Conservation (phyloP, 2,888 invertebrate species). For the Adela reaumurella region DNA sequence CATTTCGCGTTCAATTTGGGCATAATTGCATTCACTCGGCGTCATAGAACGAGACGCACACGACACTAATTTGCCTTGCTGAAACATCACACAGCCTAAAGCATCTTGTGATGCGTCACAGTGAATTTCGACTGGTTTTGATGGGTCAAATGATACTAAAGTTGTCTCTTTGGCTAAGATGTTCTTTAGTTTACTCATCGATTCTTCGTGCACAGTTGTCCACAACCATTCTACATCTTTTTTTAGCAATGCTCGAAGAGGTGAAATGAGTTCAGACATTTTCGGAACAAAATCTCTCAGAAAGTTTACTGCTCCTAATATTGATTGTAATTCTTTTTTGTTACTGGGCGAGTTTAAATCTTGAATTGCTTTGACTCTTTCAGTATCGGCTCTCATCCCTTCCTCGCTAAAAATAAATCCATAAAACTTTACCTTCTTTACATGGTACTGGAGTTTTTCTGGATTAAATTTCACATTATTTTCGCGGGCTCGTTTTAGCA, state of each 20-base stretch:
- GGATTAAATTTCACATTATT: conserved; percentile 9
- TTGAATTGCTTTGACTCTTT: conserved; percentile 4
- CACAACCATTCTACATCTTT: too few relatives aligned
- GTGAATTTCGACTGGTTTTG: conserved; percentile 5
- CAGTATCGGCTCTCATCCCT: conserved; percentile 6
- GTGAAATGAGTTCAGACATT: conserved; percentile 9
- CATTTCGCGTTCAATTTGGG: conserved; percentile 16
- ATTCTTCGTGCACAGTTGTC: too few relatives aligned
- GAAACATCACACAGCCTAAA: conserved; percentile 8
- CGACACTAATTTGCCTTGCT: conserved; percentile 6
- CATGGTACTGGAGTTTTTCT: conserved; percentile 9
- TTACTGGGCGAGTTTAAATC: conserved; percentile 4
- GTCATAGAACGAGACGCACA: not conserved
- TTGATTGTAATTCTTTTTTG: conserved; percentile 3
- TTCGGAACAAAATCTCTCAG: conserved; percentile 12
- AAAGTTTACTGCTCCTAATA: conserved; percentile 12
- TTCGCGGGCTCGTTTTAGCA: conserved; percentile 8
- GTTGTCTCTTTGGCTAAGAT: conserved; percentile 3
- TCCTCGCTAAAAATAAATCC: conserved; percentile 6
- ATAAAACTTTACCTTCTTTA: conserved; percentile 9
- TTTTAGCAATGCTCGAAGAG: conserved; percentile 4
- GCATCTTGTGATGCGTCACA: conserved; percentile 12
- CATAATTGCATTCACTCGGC: not conserved
- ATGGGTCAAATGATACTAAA: not conserved
- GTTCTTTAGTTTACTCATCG: too few relatives aligned